A percentile compares a stretch with the other conserved stretches of the same genome.
Evolutionary conservation across 1,140 invertebrate genomes (phyloP).

Genomic region (Formica selysi): DNA sequence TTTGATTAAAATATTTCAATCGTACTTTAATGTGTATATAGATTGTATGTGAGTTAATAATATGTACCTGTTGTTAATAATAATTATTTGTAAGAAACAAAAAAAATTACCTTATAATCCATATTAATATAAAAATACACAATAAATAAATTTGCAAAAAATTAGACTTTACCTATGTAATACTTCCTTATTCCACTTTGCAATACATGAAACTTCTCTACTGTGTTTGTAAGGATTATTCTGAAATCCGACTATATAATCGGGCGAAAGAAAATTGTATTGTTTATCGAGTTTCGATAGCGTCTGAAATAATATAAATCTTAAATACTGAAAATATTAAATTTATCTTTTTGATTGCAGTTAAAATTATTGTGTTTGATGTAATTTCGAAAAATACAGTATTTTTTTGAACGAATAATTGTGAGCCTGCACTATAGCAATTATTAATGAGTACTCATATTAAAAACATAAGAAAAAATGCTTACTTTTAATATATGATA

Average conservation of each 20-base stretch:
- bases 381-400: neutral
- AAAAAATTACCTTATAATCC: no score
- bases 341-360: neutral
- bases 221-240: constrained; percentile 87
- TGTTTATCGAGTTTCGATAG: constrained; percentile 82
- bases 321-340: constrained; percentile 17
- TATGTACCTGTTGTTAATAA: no score
- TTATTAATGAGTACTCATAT: neutral
- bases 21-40: neutral
- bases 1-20: neutral
- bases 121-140: neutral
- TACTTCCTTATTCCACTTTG: constrained; percentile 88
- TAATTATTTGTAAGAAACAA: no score
- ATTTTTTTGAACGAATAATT: neutral
- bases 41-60: neutral
- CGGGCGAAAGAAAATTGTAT: constrained; percentile 88
- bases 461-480: constrained; percentile 47
- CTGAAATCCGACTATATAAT: constrained; percentile 91
- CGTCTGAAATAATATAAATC: constrained; percentile 74
- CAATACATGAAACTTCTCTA: constrained; percentile 86
- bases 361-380: neutral
- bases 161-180: constrained; percentile 84
- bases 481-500: constrained; percentile 91
- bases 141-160: constrained; percentile 33
- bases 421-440: neutral